Evolutionary conservation across 37 sponge, comb jelly and placozoan genomes (phyloP).

Genomic region (Haliclona indistincta): DNA sequence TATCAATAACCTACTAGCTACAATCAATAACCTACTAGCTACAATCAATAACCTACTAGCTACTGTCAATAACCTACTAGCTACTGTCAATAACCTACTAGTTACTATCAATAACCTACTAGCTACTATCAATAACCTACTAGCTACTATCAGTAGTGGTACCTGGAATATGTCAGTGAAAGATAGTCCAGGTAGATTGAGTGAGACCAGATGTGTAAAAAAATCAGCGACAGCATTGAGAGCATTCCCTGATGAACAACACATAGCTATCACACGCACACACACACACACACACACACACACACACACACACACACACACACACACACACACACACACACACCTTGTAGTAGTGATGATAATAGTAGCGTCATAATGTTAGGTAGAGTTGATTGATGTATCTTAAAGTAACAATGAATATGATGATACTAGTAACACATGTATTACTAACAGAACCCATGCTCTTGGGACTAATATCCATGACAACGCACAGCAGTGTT

Average conservation of each 20-base stretch:
- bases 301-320: slow-evolving; percentile 8
- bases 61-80: no score
- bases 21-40: no score
- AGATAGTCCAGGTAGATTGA: slow-evolving; percentile 42
- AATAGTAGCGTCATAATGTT: slow-evolving; percentile 53
- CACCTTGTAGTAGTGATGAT: slow-evolving; percentile 86
- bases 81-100: no score
- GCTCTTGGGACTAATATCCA: slow-evolving; percentile 56
- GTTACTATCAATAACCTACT: no score
- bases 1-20: no score
- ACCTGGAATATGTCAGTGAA: slow-evolving; percentile 51
- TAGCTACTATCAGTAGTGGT: not conserved
- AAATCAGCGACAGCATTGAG: slow-evolving; percentile 69
- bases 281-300: slow-evolving; percentile 11
- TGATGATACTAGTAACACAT: not conserved
- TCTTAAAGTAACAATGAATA: not conserved
- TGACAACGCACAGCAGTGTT: slow-evolving; percentile 62
- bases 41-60: no score
- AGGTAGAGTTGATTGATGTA: slow-evolving; percentile 39
- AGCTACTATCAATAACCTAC: no score
- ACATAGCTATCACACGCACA: slow-evolving; percentile 12
- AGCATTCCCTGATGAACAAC: slow-evolving; percentile 47
- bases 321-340: slow-evolving; percentile 2
- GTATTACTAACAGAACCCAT: slow-evolving; percentile 31
- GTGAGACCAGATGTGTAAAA: slow-evolving; percentile 67